Percentiles rank a stretch among this genome's conserved stretches.
These are phyloP conservation scores for Lepidostoma basale DNA, from an alignment of 1,140 invertebrate species.

Conservation along the genomic window DNA sequence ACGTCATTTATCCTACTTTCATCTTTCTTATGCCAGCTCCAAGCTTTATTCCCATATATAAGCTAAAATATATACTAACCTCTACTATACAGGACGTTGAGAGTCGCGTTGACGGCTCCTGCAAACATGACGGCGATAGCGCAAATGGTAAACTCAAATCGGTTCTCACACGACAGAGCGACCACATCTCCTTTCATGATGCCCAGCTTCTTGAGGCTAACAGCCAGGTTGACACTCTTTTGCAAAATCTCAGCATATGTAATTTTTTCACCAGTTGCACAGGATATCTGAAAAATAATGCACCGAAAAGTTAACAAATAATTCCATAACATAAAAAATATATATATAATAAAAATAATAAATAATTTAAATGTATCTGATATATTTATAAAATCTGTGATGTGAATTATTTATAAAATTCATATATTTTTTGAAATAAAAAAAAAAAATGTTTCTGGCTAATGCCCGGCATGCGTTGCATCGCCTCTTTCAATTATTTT, in stretches of 20 bases:
- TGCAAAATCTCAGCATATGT: slow-evolving; percentile 56
- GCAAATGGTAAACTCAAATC: slow-evolving; percentile 59
- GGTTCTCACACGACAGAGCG: slow-evolving; percentile 60
- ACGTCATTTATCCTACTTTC: too few relatives aligned
- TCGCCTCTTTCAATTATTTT: too few relatives aligned
- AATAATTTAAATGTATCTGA: background rate
- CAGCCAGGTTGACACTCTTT: slow-evolving; percentile 58
- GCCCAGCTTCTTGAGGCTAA: slow-evolving; percentile 51
- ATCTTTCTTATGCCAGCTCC: too few relatives aligned
- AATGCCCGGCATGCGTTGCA: too few relatives aligned
- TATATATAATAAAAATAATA: background rate
- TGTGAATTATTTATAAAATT: too few relatives aligned
- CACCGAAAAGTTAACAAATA: too few relatives aligned
- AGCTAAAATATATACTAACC: slow-evolving; percentile 49
- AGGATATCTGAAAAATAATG: slow-evolving; percentile 56
- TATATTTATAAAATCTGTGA: too few relatives aligned
- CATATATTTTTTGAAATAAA: too few relatives aligned
- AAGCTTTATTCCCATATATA: too few relatives aligned
- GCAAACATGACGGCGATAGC: slow-evolving; percentile 55
- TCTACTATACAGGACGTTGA: slow-evolving; percentile 63
- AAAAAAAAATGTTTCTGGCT: too few relatives aligned
- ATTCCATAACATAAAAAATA: slow-evolving; percentile 26
- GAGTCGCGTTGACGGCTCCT: slow-evolving; percentile 57
- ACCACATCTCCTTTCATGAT: slow-evolving; percentile 60
- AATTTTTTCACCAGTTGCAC: slow-evolving; percentile 53